Evolutionary conservation across 2,797 vertebrate species (phyloP).

Genomic region (Euthynnus affinis): DNA sequence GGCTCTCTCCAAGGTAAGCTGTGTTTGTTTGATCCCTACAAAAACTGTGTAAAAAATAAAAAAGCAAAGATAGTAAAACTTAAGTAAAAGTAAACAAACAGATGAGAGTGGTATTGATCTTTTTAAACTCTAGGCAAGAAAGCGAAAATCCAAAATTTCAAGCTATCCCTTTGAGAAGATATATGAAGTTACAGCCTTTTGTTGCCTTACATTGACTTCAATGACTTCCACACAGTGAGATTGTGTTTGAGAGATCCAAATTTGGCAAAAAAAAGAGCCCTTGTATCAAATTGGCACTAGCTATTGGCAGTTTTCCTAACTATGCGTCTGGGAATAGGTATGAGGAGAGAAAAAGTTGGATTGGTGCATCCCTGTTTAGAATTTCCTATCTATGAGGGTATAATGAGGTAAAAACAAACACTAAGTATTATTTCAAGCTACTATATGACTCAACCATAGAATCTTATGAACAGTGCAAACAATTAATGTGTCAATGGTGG

Average conservation of each 20-base stretch:
- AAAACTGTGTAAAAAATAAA: too few relatives aligned
- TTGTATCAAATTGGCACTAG: background rate
- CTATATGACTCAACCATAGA: constrained; percentile 70
- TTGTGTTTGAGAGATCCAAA: background rate
- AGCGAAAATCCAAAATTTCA: background rate
- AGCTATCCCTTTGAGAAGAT: background rate
- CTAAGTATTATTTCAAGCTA: constrained; percentile 41
- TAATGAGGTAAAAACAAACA: constrained; percentile 15
- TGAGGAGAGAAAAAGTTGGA: background rate
- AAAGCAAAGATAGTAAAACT: too few relatives aligned
- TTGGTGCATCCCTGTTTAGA: background rate
- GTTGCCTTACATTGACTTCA: background rate
- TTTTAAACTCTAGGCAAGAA: background rate
- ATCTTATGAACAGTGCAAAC: constrained; percentile 42
- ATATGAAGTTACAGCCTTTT: background rate
- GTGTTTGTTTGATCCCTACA: too few relatives aligned
- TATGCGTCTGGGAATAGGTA: background rate
- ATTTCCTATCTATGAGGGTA: background rate
- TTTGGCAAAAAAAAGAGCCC: background rate
- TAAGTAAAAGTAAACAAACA: too few relatives aligned
- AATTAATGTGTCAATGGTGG: constrained; percentile 58
- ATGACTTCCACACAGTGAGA: background rate
- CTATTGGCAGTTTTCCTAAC: background rate
- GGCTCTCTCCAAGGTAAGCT: too few relatives aligned
- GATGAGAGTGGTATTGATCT: too few relatives aligned